Evolutionary conservation across 2,888 invertebrate genomes (phyloP), one percentile per base, ranked within the genome.

Genomic region (Crepidodera aurea): DNA sequence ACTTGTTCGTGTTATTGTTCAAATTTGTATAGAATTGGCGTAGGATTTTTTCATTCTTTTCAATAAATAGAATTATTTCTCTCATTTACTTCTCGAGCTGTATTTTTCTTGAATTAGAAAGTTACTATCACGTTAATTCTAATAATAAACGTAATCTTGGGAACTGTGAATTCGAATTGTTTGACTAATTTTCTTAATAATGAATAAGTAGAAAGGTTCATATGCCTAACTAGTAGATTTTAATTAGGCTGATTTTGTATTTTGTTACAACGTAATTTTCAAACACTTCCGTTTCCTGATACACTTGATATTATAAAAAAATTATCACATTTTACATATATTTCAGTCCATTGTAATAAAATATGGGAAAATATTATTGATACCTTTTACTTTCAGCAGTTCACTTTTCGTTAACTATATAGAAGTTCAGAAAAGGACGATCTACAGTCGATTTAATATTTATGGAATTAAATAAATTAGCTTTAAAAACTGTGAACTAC

Each of bases 81-180:
- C n/a, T 37, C 34, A 37, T 22, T 39, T 22, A 32, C 15, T 39
- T 40, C 39, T 39, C 25, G 25, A 39, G 10, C 53, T 39, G 53
- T 53, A 40, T 53, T 53, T 53, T 53, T 39, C 53, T 39, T n/a
- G 25, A 53, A 53, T 40, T 53, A 53, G 53, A 53, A 53, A 53
- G 53, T 53, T 53, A 25, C 53, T 25, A 53, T 53, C 53, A 39
- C 25, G 12, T 53, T 53, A 53, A 53, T 53, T 53, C 53, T 39
- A 39, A 53, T 53, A 53, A 53, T 53, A 19, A 53, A 40, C 39
- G 39, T 53, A 53, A 53, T 53, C 39, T 40, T 53, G 53, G 15
- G 53, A 53, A 53, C 25, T 39, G 39, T 40, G 37, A 22, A 39
- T 13, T 13, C 25, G 15, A 12, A 53, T 53, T 53, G 53, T 53